Percentiles rank a stretch among this genome's conserved stretches.
Conservation (phyloP, 37 sponge, comb jelly and placozoan species). For the Bolinopsis microptera region DNA sequence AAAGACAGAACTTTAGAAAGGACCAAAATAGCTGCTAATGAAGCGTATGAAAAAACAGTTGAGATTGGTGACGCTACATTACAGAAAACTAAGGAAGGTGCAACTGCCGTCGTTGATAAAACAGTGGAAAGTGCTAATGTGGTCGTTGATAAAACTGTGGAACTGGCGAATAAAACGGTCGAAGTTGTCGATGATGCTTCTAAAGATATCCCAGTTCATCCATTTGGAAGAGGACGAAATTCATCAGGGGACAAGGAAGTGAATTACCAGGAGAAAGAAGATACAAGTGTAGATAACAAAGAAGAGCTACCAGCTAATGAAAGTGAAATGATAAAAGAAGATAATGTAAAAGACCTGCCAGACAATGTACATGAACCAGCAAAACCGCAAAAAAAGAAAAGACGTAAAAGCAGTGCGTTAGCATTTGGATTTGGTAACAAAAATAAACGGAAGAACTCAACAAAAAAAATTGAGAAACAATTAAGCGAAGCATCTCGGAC, state of each 20-base stretch:
- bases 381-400: neutral
- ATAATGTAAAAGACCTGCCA: neutral
- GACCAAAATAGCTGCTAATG: neutral
- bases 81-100: neutral
- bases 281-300: neutral
- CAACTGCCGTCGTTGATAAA: neutral
- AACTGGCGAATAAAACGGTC: neutral
- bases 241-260: too few relatives aligned
- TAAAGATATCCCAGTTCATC: neutral
- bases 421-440: neutral
- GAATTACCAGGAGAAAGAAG: neutral
- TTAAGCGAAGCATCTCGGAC: neutral
- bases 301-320: too few relatives aligned
- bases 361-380: neutral
- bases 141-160: slow-evolving; percentile 1
- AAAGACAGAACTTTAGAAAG: neutral
- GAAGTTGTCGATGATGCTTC: neutral
- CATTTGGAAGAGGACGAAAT: neutral
- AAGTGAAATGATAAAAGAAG: neutral
- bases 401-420: neutral
- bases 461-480: too few relatives aligned
- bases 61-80: neutral
- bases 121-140: neutral
- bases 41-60: neutral
- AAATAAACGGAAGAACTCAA: neutral